A percentile compares a stretch with the other conserved stretches of the same genome.
These are phyloP conservation scores for Macropodus opercularis DNA, from an alignment of 2,797 vertebrate genomes.

Conservation along the genomic window DNA sequence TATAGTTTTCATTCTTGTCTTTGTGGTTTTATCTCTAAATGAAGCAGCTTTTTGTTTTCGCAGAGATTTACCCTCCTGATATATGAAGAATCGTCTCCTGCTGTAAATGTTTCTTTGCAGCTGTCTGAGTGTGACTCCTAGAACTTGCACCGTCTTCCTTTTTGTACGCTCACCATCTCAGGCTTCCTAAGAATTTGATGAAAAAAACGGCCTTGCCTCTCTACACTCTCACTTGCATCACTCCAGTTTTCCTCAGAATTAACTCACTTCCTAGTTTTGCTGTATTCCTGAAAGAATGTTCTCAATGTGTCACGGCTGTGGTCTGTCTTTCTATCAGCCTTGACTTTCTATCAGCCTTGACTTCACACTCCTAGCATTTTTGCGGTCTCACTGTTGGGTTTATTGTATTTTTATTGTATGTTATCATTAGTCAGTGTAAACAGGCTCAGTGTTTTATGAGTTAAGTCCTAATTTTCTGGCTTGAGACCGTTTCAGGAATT, in stretches of 20 bases:
- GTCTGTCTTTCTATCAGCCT: too few relatives aligned
- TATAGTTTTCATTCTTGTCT: constrained; percentile 27
- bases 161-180: neutral
- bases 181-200: constrained; percentile 4
- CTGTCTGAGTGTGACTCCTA: neutral
- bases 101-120: neutral
- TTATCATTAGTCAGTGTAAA: too few relatives aligned
- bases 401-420: too few relatives aligned
- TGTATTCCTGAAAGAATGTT: accelerated
- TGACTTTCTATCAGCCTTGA: too few relatives aligned
- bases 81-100: neutral
- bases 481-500: too few relatives aligned
- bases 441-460: too few relatives aligned
- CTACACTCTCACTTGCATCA: accelerated
- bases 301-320: too few relatives aligned
- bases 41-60: neutral
- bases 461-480: too few relatives aligned
- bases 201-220: too few relatives aligned
- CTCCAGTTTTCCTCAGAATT: neutral
- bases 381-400: too few relatives aligned
- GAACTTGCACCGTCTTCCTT: neutral
- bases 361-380: too few relatives aligned
- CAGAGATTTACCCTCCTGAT: neutral
- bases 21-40: neutral
- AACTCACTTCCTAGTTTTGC: too few relatives aligned